Evolutionary conservation across 2,888 invertebrate genomes (phyloP), one percentile per base, ranked within the genome.

Genomic region (Geotrupes spiniger): DNA sequence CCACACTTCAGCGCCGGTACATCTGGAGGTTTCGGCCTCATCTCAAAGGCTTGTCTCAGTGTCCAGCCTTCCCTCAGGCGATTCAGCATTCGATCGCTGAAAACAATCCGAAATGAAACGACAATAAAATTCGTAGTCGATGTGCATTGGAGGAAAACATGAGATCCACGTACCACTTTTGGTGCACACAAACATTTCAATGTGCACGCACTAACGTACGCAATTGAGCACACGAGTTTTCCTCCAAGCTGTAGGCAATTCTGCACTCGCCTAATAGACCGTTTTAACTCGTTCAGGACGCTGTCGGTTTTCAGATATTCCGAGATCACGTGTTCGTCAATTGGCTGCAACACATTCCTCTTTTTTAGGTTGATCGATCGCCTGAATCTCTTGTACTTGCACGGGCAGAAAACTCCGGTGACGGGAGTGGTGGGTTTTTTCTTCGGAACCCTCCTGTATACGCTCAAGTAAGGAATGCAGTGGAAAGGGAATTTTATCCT

Each of bases 41-140:
- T 12, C 2, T 36, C 41, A 11, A 42, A 47, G 4, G 28, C 16
- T n/a, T 47, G 21, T 10, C 17, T 11, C 12, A 47, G 15, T 10
- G 37, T 42, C 29, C 36, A 42, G 21, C 42, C 42, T 28, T 42
- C 31, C 8, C 25, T 29, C 6, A 47, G 28, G 1, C 42, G 27
- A 17, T 12, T 15, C 4, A 38, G 6, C 9, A 42, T 31, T 11
- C 36, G 47, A 5, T 47, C 47, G 10, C 47, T 47, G 14, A 17
- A 41, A 42, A 16, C 11, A 21, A 21, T 21, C 17, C 8, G 4
- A 21, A 11, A 2, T 4, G 36, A 33, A 42, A 11, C 29, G 10
- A 29, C 2, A 29, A 4, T 12, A 29, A 29, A 5, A 29, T 12
- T 29, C 4, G n/a, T 5, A n/a, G 14, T 12, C 2, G 3, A 5